Evolutionary conservation across 1,140 invertebrate genomes (phyloP).

Genomic region (Zaprionus capensis): DNA sequence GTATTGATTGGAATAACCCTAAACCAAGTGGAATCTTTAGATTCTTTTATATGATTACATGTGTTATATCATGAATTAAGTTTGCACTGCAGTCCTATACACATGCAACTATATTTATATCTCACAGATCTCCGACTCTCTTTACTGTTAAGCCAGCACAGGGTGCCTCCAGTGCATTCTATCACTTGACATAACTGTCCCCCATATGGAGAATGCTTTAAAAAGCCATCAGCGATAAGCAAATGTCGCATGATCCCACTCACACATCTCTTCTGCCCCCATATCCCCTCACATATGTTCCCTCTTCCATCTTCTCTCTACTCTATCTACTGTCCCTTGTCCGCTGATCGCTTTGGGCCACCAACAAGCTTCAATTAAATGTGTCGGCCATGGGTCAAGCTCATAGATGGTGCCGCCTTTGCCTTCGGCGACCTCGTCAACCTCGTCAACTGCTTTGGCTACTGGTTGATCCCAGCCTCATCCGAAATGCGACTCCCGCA

Average conservation of each 20-base stretch:
- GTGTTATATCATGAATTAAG: too few relatives aligned
- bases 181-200: background rate
- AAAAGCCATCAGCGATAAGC: constrained; percentile 56
- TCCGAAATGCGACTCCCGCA: constrained; percentile 17
- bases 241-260: constrained; percentile 51
- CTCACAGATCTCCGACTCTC: background rate
- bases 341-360: constrained; percentile 35
- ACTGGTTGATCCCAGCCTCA: constrained; percentile 37
- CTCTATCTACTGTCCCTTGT: background rate
- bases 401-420: constrained; percentile 42
- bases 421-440: constrained; percentile 27
- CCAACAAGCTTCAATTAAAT: constrained; percentile 74
- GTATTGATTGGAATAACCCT: too few relatives aligned
- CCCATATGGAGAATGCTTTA: background rate
- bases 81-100: too few relatives aligned
- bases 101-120: too few relatives aligned
- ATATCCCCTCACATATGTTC: background rate
- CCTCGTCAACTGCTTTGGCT: constrained; percentile 28
- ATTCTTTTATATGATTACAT: too few relatives aligned
- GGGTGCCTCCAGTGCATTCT: background rate
- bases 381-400: constrained; percentile 36
- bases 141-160: background rate
- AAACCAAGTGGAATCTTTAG: too few relatives aligned
- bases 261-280: background rate
- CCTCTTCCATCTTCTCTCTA: background rate